These are phyloP conservation scores for Burhinus bistriatus DNA, from an alignment of 2,113 vertebrate genomes.

Conservation along the genomic window DNA sequence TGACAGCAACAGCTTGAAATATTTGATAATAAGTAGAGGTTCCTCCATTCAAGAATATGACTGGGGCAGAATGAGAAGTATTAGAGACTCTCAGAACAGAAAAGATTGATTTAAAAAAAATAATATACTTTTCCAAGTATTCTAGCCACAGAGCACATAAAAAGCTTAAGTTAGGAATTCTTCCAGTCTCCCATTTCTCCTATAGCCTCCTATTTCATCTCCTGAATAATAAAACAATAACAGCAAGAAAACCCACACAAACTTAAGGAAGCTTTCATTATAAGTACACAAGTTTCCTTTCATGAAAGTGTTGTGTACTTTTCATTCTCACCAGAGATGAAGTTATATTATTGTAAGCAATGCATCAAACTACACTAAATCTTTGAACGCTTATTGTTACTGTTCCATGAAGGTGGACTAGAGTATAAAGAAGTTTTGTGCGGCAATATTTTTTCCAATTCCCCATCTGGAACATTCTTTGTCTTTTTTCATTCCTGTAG, in stretches of 20 bases:
- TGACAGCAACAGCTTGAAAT: slow-evolving; percentile 51
- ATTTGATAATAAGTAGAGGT: slow-evolving; percentile 46
- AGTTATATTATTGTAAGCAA: neutral
- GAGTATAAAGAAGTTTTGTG: neutral
- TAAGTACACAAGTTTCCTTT: neutral
- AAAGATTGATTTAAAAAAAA: slow-evolving; percentile 33
- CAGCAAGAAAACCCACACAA: neutral
- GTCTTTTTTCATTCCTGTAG: neutral
- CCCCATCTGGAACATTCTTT: neutral
- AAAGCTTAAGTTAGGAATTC: neutral
- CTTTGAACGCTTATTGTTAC: neutral
- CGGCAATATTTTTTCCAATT: neutral
- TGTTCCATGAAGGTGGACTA: neutral
- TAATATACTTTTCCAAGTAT: neutral
- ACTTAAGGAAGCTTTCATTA: neutral
- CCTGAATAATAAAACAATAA: neutral
- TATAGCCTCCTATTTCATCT: neutral
- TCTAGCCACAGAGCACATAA: neutral
- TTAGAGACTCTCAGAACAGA: slow-evolving; percentile 51
- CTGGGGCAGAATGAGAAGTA: slow-evolving; percentile 37
- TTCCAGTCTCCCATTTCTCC: neutral
- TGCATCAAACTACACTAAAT: neutral
- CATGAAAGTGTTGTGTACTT: neutral
- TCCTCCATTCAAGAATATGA: slow-evolving; percentile 25
- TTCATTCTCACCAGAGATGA: neutral